Evolutionary conservation across 2,797 vertebrate species (phyloP), one percentile per base, ranked within the genome.

Genomic region (Moxostoma hubbsi): DNA sequence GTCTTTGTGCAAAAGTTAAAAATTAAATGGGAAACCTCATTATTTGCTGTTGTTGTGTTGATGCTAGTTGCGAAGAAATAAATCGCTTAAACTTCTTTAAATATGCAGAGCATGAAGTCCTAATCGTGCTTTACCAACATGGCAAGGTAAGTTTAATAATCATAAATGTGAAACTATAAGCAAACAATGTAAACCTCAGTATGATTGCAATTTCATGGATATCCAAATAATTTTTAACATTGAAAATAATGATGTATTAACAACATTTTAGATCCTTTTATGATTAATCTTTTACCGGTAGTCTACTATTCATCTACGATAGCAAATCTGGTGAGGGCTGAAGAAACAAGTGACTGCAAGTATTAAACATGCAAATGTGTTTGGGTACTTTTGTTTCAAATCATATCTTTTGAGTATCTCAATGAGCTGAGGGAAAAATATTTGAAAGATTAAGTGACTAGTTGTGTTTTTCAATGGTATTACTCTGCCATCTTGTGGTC

Each of bases 401-500:
- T 15, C 0, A 4, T 58, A 58, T 9, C 50, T 51, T 1, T 10
- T 58, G 10, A 12, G 3, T 3, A 8, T n/a, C n/a, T 6, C n/a
- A 64, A 54, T 1, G n/a, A 45, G 15, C 16, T 61, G 12, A 53
- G 15, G 12, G 18, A 36, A 15, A 12, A 9, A 51, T 7, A 18
- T 67, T 58, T 57, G 0, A 57, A 18, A 58, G 8, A 46, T 5
- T 3, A 50, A 15, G 8, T 18, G n/a, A 7, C 6, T 0, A 6
- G 0, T 70, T 59, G 24, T 36, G 2, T 5, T 71, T 70, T 62
- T 65, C 4, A 49, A 49, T 82, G 73, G 81, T 91, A 61, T 85
- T 86, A 88, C 83, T 78, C 10, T 85, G 90, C 92, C 93, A 93
- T 90, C 93, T 93, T 85, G 92, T 93, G 93, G 92, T 84, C 50